phyloP scores from a whole-genome alignment of 2,113 vertebrate species.

The Toxotes jaculatrix region DNA sequence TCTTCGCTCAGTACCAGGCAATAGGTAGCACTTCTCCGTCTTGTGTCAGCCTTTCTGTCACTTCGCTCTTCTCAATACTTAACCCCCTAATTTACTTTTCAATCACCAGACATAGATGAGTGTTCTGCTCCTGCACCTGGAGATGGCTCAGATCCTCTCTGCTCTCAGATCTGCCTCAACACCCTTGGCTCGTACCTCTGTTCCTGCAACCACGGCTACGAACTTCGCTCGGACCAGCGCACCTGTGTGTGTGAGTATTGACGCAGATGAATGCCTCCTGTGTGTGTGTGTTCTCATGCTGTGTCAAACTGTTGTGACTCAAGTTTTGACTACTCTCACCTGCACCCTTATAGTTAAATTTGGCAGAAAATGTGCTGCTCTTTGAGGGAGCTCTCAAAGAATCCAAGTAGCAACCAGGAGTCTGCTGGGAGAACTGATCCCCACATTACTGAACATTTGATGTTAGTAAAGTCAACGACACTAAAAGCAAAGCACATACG shows the following conservation, averaged over 20 bases:
- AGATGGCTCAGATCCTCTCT: slow-evolving; percentile 75
- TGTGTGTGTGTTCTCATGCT: neutral
- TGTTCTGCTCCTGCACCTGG: slow-evolving; percentile 64
- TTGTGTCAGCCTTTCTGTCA: neutral
- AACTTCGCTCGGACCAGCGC: slow-evolving; percentile 85
- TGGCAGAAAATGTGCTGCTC: too few relatives aligned
- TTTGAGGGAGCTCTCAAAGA: too few relatives aligned
- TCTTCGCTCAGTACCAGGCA: slow-evolving; percentile 90
- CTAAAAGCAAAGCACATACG: too few relatives aligned
- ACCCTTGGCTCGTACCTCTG: slow-evolving; percentile 92
- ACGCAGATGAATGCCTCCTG: neutral
- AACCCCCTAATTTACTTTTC: neutral
- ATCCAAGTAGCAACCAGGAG: too few relatives aligned
- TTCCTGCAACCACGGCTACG: slow-evolving; percentile 89
- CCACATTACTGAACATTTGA: too few relatives aligned
- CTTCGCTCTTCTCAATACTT: neutral
- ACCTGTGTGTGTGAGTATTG: slow-evolving; percentile 87
- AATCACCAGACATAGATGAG: slow-evolving; percentile 80
- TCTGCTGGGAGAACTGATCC: too few relatives aligned
- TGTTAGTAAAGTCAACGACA: too few relatives aligned
- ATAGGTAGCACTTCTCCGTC: slow-evolving; percentile 79
- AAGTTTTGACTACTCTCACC: too few relatives aligned
- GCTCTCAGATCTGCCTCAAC: slow-evolving; percentile 94
- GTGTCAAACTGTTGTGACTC: neutral
- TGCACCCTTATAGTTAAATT: too few relatives aligned